These are phyloP conservation scores for Struthio camelus DNA, from an alignment of 2,113 vertebrate species.

Conservation along the genomic window DNA sequence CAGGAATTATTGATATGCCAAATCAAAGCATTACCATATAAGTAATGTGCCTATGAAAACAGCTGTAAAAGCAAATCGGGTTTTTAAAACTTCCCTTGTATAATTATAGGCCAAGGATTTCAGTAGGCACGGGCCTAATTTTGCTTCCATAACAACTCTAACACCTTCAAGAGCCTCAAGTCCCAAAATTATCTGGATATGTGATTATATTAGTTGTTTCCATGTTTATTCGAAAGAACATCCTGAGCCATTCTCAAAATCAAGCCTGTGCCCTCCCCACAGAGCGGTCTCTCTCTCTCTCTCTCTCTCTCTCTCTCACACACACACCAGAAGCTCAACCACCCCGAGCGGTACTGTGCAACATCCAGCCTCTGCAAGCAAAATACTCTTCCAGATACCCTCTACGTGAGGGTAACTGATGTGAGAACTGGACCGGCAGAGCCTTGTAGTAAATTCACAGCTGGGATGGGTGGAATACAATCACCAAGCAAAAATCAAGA, in stretches of 20 bases:
- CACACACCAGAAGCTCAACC: not conserved
- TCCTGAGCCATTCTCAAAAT: not conserved
- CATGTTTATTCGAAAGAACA: not conserved
- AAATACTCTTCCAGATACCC: not conserved
- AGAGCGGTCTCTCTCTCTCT: not conserved
- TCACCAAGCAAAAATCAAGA: not conserved
- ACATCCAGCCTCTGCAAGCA: not conserved
- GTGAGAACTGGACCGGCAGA: not conserved
- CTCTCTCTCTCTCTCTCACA: not conserved
- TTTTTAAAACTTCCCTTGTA: not conserved
- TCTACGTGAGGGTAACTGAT: not conserved
- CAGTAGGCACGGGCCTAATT: not conserved
- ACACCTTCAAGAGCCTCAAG: not conserved
- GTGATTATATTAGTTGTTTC: not conserved
- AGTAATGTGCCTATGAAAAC: not conserved
- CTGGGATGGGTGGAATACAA: not conserved
- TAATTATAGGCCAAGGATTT: not conserved
- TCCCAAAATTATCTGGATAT: not conserved
- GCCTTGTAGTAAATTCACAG: not conserved
- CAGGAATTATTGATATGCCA: not conserved
- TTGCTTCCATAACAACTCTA: not conserved
- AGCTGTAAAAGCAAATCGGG: not conserved
- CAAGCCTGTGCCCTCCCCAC: not conserved
- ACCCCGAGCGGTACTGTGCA: accelerated
- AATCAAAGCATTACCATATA: not conserved